Evolutionary conservation across 37 sponge, comb jelly and placozoan species (phyloP).

Genomic region (Cliona cf. orientalis): DNA sequence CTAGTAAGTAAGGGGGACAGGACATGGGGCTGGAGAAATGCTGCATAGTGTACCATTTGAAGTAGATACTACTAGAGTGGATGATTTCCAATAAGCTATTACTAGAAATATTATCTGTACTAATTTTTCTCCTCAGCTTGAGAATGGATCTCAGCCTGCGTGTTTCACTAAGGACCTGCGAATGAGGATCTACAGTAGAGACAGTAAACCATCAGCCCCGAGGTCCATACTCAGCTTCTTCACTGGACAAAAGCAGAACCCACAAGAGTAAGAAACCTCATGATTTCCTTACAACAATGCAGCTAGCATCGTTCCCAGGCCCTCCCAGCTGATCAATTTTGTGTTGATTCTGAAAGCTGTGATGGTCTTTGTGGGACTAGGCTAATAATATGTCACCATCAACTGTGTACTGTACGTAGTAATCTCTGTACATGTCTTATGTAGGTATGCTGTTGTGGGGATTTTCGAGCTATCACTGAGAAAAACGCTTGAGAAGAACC

Average conservation of each 20-base stretch:
- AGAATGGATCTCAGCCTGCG: conserved; percentile 79
- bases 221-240: conserved; percentile 62
- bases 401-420: no score
- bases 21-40: no score
- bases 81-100: neutral
- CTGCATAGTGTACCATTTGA: no score
- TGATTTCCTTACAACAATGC: no score
- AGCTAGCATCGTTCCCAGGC: no score
- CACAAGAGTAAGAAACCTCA: conserved; percentile 38
- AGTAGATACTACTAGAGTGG: no score
- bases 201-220: conserved; percentile 58
- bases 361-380: no score
- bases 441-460: conserved; percentile 40
- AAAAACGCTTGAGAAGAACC: conserved; percentile 51
- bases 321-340: no score
- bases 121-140: conserved; percentile 46
- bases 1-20: no score
- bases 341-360: no score
- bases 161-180: conserved; percentile 79
- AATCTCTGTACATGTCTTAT: no score
- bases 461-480: conserved; percentile 73
- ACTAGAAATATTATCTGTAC: neutral
- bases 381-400: no score
- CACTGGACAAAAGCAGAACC: conserved; percentile 58
- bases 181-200: conserved; percentile 69